Conservation (phyloP, 1,140 invertebrate genomes). For the Plutomurus gul region DNA sequence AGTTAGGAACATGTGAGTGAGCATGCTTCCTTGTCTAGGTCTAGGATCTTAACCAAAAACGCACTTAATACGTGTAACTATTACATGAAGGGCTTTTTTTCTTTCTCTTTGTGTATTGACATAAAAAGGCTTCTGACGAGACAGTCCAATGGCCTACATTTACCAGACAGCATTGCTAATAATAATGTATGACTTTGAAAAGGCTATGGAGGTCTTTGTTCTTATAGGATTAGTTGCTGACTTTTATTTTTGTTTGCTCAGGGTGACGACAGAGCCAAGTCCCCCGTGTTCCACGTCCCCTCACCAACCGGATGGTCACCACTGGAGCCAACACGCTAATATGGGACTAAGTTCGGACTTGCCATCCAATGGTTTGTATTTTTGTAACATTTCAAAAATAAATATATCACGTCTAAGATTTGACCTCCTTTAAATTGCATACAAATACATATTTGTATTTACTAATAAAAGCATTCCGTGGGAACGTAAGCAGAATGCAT, state of each 20-base stretch:
- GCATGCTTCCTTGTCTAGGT: not conserved
- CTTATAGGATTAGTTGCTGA: not conserved
- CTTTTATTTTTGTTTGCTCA: constrained; percentile 40
- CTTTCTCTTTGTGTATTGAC: not conserved
- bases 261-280: constrained; percentile 45
- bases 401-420: no score
- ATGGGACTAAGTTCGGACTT: constrained; percentile 52
- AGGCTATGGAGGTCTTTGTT: not conserved
- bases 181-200: not conserved
- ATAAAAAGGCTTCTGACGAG: not conserved
- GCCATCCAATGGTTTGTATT: constrained; percentile 32
- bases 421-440: no score
- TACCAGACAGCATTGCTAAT: not conserved
- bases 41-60: not conserved
- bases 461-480: no score
- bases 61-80: no score
- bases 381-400: no score
- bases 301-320: constrained; percentile 38
- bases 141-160: constrained; percentile 3
- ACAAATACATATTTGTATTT: no score
- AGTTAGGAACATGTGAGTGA: no score
- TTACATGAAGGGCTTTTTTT: not conserved
- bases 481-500: no score
- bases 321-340: constrained; percentile 31
- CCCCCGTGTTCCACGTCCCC: constrained; percentile 41